These are phyloP conservation scores for Empis stercorea DNA, from an alignment of 2,888 invertebrate genomes.

Conservation along the genomic window DNA sequence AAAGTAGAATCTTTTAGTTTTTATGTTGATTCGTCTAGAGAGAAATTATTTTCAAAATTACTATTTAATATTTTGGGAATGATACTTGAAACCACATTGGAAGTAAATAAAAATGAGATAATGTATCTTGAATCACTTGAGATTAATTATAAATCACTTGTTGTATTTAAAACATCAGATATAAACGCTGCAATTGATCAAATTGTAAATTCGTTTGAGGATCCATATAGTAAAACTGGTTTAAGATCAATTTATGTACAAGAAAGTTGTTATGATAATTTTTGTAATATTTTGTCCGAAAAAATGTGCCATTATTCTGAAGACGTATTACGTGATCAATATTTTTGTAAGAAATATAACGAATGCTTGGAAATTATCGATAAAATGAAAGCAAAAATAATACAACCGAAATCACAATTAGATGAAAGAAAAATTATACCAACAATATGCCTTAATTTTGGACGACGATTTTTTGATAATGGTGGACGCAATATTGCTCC, in stretches of 20 bases:
- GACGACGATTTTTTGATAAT: background rate
- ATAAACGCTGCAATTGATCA: background rate
- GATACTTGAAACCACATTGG: background rate
- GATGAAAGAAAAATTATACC: background rate
- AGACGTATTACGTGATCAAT: background rate
- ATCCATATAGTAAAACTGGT: background rate
- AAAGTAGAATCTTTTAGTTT: background rate
- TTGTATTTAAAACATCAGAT: background rate
- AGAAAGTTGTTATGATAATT: slow-evolving; percentile 1
- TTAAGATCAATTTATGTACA: background rate
- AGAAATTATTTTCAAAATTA: background rate
- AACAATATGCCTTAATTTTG: background rate
- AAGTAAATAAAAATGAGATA: background rate
- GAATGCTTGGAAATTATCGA: background rate
- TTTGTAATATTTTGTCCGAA: background rate
- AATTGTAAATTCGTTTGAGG: background rate
- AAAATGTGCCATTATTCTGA: background rate
- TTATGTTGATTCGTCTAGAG: background rate
- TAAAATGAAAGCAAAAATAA: background rate
- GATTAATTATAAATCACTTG: background rate
- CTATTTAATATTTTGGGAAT: background rate
- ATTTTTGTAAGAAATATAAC: background rate
- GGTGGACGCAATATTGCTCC: background rate
- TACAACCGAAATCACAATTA: background rate
- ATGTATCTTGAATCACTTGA: background rate